Conservation (phyloP, 2,797 vertebrate species). For the Otolemur crassicaudatus region DNA sequence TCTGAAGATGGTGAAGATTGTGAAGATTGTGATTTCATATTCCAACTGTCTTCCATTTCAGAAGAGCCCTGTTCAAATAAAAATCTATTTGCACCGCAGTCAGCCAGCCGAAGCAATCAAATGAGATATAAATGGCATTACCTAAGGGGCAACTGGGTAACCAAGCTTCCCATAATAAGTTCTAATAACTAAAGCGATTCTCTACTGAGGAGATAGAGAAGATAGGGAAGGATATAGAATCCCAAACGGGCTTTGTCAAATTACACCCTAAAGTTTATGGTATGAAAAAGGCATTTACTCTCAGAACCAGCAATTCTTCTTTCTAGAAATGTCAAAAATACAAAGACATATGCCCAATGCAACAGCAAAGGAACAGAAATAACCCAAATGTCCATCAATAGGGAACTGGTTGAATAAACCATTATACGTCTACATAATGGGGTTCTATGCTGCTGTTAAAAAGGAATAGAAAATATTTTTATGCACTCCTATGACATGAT, state of each 20-base stretch:
- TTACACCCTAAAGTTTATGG: background rate
- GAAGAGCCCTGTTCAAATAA: background rate
- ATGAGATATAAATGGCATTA: background rate
- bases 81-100: background rate
- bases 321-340: background rate
- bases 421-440: background rate
- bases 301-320: background rate
- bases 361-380: background rate
- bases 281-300: background rate
- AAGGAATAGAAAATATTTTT: background rate
- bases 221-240: background rate
- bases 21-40: background rate
- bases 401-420: background rate
- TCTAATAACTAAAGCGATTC: background rate
- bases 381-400: background rate
- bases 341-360: background rate
- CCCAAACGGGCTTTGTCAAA: background rate
- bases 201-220: background rate
- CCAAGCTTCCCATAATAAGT: background rate
- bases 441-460: background rate
- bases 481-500: background rate
- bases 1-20: background rate
- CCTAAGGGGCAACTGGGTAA: background rate
- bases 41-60: background rate
- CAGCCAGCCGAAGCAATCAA: background rate